Evolutionary conservation across 2,797 vertebrate species (phyloP).

Genomic region (Varecia variegata): DNA sequence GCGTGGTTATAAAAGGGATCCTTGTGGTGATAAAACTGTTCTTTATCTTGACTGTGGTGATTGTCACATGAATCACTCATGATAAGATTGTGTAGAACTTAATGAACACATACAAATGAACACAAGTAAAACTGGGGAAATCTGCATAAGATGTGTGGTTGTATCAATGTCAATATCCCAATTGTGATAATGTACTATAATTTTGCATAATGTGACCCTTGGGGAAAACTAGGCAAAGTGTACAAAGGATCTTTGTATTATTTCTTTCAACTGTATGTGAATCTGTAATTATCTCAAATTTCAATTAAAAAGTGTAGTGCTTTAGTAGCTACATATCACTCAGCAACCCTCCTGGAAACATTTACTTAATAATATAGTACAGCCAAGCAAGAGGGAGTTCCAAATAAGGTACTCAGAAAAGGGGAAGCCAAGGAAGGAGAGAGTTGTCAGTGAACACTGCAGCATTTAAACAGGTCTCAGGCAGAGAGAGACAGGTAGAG

Average conservation of each 20-base stretch:
- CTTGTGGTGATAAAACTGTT: neutral
- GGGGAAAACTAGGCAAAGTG: neutral
- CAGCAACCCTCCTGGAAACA: neutral
- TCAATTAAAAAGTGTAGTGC: neutral
- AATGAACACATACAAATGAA: neutral
- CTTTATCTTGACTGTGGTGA: neutral
- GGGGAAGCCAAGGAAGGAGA: neutral
- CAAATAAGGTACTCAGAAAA: neutral
- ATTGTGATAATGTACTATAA: neutral
- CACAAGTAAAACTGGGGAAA: neutral
- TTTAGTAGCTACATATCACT: neutral
- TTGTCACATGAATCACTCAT: neutral
- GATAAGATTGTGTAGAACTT: neutral
- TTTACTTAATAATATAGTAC: neutral
- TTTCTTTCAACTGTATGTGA: neutral
- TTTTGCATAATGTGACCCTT: conserved; percentile 2
- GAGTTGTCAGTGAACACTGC: neutral
- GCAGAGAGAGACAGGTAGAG: neutral
- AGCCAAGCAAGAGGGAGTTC: neutral
- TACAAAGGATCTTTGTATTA: neutral
- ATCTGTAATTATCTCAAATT: conserved; percentile 15
- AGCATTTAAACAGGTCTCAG: neutral
- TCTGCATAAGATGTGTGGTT: neutral
- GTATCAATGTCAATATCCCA: neutral
- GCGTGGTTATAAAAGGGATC: neutral